Conservation (phyloP, 1,140 invertebrate species). For the Xylocopa sonorina region DNA sequence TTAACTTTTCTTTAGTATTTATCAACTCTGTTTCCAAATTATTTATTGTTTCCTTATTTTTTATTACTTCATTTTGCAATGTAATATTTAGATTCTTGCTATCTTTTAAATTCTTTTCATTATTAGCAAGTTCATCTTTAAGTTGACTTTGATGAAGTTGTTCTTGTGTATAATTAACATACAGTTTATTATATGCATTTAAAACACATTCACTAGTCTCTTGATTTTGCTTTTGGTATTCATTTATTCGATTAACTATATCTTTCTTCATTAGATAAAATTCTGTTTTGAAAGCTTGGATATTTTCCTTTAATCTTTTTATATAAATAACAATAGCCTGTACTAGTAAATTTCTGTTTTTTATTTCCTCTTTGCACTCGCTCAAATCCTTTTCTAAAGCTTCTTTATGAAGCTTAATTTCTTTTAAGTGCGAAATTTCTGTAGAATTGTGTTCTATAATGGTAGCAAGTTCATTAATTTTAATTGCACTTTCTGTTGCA, state of each 20-base stretch:
- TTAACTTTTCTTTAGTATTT: conserved; percentile 34
- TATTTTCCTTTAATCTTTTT: background rate
- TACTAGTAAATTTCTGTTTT: conserved; percentile 13
- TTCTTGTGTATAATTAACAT: conserved; percentile 28
- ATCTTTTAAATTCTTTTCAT: conserved; percentile 37
- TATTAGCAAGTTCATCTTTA: conserved; percentile 29
- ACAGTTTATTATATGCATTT: conserved; percentile 19
- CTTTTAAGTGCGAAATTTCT: conserved; percentile 40
- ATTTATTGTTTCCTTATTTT: conserved; percentile 29
- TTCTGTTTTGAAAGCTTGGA: conserved; percentile 34
- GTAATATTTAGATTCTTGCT: conserved; percentile 14
- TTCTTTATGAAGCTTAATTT: conserved; percentile 46
- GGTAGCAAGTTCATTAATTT: conserved; percentile 36
- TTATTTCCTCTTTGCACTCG: conserved; percentile 11
- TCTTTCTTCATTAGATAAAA: conserved; percentile 32
- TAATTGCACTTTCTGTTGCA: conserved; percentile 2
- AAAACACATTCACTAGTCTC: conserved; percentile 27
- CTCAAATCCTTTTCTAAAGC: conserved; percentile 50
- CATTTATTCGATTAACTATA: conserved; percentile 18
- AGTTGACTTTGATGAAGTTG: conserved; percentile 28
- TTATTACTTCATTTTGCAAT: conserved; percentile 47
- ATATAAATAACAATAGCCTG: conserved; percentile 1
- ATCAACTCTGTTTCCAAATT: conserved; percentile 38
- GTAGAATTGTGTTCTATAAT: conserved; percentile 23
- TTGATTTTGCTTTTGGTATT: conserved; percentile 29